Evolutionary conservation across 2,113 vertebrate species (phyloP), one percentile per base, ranked within the genome.

Genomic region (Rhabdornis inornatus): DNA sequence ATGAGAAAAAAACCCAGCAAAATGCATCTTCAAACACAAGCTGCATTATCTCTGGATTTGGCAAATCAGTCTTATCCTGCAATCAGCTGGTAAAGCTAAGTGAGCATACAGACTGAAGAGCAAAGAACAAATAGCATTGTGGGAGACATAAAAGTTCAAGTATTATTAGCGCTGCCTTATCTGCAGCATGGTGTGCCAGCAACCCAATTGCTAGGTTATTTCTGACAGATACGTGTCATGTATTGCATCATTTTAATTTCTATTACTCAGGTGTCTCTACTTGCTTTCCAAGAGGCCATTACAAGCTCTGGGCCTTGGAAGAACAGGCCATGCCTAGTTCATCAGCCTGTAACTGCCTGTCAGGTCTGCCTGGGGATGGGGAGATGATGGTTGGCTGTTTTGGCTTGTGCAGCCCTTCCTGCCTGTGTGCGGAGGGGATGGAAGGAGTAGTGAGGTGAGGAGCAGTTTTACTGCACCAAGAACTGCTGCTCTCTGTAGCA

Each of bases 191-290:
- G n/a, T 2, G 2, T 57, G 80, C 70, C 82, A 86, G 60, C 52
- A 56, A 27, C 47, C 33, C 86, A 93, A 47, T 49, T 86, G 61
- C 61, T 61, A 16, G n/a, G 42, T 80, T 92, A 44, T 89, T 93
- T 96, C 83, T 97, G 93, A 89, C 6, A 8, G 69, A 68, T 95
- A 28, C 0, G 0, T 94, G 90, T 94, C 77, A 45, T 4, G 37
- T 64, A 87, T 96, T 96, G 92, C 94, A 72, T 90, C 75, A 95
- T 89, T 93, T 96, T 87, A 90, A 93, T 96, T 96, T 72, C 89
- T 87, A 28, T 18, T 60, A 57, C 60, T 90, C 59, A 11, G 84
- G 59, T 10, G 20, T 90, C 90, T 90, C 61, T 37, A 37, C 77
- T 92, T 86, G 77, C 69, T 93, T 94, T 95, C 80, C 57, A 91